These are phyloP conservation scores for Drosophila pseudoobscura DNA, from an alignment of 1,140 invertebrate genomes.

Conservation along the genomic window DNA sequence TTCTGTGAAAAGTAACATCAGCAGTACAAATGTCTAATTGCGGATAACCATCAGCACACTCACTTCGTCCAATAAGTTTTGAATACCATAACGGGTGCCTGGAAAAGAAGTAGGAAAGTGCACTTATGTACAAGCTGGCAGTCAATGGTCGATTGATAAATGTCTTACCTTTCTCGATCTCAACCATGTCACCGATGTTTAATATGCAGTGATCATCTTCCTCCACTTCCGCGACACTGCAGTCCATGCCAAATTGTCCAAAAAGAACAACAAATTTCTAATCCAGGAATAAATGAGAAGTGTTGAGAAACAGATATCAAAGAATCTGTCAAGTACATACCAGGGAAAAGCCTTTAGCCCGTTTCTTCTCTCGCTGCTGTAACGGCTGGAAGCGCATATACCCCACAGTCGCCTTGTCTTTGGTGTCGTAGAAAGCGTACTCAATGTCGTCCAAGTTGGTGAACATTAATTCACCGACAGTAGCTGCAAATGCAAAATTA, in stretches of 20 bases:
- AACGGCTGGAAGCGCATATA: slow-evolving; percentile 64
- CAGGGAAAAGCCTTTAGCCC: slow-evolving; percentile 32
- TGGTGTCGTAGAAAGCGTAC: slow-evolving; percentile 60
- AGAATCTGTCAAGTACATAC: slow-evolving; percentile 17
- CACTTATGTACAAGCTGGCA: no score
- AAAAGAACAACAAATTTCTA: slow-evolving; percentile 57
- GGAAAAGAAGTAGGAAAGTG: neutral
- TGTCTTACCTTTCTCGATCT: slow-evolving; percentile 55
- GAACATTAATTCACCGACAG: slow-evolving; percentile 37
- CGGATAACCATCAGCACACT: slow-evolving; percentile 48
- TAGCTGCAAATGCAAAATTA: slow-evolving; percentile 22
- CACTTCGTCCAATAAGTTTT: slow-evolving; percentile 37
- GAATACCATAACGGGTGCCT: slow-evolving; percentile 47
- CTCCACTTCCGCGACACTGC: neutral
- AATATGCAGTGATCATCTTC: slow-evolving; percentile 14
- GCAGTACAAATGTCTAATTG: neutral
- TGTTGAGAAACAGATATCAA: no score
- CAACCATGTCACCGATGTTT: slow-evolving; percentile 58
- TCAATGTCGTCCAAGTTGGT: slow-evolving; percentile 51
- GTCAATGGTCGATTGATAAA: neutral
- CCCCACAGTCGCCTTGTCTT: slow-evolving; percentile 39
- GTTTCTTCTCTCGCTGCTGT: slow-evolving; percentile 39
- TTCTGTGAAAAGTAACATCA: no score
- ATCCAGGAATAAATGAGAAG: neutral
- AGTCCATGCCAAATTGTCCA: slow-evolving; percentile 47